phyloP scores from a whole-genome alignment of 2,797 vertebrate species.

The Prunella strophiata region DNA sequence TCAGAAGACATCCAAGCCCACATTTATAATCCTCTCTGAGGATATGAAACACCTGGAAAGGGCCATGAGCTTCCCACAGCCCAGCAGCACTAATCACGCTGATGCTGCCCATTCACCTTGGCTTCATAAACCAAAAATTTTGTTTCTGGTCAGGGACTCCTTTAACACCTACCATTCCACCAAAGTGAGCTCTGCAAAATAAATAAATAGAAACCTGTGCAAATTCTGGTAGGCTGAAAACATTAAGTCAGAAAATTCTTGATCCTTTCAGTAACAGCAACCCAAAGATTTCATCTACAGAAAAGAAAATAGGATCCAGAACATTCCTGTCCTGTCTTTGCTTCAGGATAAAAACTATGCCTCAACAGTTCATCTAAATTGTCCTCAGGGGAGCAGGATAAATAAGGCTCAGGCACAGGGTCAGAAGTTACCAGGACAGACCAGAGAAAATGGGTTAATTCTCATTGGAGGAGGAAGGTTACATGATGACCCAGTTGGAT shows the following conservation, averaged over 20 bases:
- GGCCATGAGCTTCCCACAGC: background rate
- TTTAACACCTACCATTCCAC: background rate
- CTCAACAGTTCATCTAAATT: background rate
- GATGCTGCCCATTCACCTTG: background rate
- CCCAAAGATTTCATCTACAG: background rate
- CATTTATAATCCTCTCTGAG: background rate
- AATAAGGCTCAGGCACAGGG: background rate
- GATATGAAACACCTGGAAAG: background rate
- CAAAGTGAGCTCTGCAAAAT: background rate
- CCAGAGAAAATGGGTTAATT: background rate
- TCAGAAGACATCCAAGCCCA: background rate
- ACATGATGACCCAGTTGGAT: background rate
- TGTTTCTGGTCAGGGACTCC: background rate
- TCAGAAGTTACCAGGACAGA: conserved; percentile 3
- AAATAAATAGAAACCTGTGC: background rate
- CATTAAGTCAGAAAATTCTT: background rate
- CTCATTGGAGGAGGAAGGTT: background rate
- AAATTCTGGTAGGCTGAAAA: background rate
- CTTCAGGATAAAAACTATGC: background rate
- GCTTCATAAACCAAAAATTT: background rate
- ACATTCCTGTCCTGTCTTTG: background rate
- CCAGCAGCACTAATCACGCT: background rate
- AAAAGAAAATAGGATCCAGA: background rate
- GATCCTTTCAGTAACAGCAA: background rate
- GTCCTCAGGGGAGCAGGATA: background rate